phyloP scores from a whole-genome alignment of 2,797 vertebrate genomes.

The Acropternis orthonyx region DNA sequence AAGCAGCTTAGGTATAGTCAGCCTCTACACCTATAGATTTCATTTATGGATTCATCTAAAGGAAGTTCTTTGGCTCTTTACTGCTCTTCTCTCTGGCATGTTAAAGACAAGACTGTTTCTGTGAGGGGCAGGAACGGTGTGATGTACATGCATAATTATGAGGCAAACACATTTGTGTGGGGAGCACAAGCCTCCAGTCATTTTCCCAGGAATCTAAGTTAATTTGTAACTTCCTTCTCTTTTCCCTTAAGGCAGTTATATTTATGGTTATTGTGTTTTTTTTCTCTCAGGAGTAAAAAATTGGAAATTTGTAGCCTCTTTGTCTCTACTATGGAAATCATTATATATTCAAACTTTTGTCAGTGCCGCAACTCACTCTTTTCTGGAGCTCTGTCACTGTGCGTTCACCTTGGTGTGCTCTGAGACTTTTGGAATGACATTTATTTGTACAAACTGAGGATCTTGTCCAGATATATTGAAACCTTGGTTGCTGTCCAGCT shows the following conservation, averaged over 20 bases:
- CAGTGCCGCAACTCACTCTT: neutral
- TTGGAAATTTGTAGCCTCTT: neutral
- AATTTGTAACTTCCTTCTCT: neutral
- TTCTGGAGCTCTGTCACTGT: neutral
- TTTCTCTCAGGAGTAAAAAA: neutral
- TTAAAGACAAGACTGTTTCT: neutral
- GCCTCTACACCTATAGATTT: neutral
- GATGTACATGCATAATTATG: neutral
- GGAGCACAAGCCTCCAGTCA: neutral
- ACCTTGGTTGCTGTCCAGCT: neutral
- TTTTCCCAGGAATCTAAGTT: neutral
- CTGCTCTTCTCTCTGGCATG: neutral
- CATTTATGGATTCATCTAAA: neutral
- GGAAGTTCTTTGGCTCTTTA: neutral
- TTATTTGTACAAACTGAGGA: neutral
- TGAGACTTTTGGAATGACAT: neutral
- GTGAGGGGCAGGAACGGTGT: neutral
- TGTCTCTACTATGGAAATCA: neutral
- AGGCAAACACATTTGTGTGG: neutral
- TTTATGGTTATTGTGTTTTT: neutral
- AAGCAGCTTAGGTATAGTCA: neutral
- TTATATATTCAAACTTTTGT: neutral
- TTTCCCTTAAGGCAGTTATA: neutral
- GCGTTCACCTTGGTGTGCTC: neutral
- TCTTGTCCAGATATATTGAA: neutral